Evolutionary conservation across 2,797 vertebrate genomes (phyloP).

Genomic region (Numenius phaeopus): DNA sequence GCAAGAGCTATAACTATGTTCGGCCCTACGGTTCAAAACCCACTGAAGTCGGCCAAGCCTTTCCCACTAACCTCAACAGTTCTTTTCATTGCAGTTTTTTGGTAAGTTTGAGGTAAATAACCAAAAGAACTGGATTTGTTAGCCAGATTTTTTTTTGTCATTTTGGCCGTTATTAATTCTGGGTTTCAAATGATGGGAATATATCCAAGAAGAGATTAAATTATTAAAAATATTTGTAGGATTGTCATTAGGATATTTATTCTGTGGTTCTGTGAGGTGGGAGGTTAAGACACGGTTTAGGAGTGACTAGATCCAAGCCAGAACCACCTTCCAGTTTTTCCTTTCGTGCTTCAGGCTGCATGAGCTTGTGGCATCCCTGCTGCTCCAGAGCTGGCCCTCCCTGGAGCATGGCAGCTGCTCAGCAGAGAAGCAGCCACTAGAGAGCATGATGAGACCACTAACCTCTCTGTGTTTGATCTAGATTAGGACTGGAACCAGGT

Average conservation of each 20-base stretch:
- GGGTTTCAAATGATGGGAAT: neutral
- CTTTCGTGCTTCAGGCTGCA: rapidly evolving
- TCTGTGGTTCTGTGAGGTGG: neutral
- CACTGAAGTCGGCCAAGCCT: neutral
- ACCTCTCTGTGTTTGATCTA: neutral
- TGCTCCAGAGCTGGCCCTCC: neutral
- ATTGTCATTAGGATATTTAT: neutral
- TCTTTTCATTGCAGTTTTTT: neutral
- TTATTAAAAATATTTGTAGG: neutral
- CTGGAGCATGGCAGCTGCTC: conserved; percentile 36
- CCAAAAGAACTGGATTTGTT: neutral
- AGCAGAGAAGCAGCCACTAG: conserved; percentile 58
- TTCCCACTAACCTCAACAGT: neutral
- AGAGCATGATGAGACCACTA: conserved; percentile 60
- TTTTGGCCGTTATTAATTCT: neutral
- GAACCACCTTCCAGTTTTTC: neutral
- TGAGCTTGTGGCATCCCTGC: neutral
- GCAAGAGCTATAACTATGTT: neutral
- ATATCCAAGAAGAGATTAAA: neutral
- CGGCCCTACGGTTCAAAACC: neutral
- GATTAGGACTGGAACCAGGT: neutral
- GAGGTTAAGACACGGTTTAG: neutral
- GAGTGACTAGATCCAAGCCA: neutral
- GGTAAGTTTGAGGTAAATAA: neutral
- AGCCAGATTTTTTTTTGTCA: neutral